Conservation (phyloP, 2,888 invertebrate species). For the Mesorhabditis sp. region DNA sequence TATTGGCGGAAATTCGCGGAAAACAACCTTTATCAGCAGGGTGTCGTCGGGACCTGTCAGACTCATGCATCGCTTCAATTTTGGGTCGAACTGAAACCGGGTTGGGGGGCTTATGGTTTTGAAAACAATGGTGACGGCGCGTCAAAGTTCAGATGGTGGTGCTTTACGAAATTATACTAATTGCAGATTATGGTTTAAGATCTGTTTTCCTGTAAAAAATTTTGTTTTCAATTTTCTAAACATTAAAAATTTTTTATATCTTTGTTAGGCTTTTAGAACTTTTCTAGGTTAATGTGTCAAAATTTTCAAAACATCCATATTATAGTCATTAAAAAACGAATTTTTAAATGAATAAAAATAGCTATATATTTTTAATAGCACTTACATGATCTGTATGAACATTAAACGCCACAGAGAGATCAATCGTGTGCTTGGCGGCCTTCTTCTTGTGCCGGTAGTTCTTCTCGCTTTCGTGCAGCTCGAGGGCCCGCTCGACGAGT, state of each 20-base stretch:
- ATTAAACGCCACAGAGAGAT: conserved; percentile 43
- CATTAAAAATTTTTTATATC: no score
- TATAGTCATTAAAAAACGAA: no score
- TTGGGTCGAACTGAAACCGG: conserved; percentile 28
- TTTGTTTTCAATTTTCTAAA: no score
- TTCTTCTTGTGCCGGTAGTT: conserved; percentile 27
- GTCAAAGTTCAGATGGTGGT: no score
- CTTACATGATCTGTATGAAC: conserved; percentile 35
- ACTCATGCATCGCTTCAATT: conserved; percentile 37
- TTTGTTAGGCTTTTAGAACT: no score
- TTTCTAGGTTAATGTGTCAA: no score
- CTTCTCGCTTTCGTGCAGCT: conserved; percentile 49
- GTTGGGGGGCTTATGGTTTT: no score
- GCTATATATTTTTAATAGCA: background rate
- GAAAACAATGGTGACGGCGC: no score
- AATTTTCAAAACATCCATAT: no score
- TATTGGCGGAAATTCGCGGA: background rate
- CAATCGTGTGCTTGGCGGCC: conserved; percentile 35
- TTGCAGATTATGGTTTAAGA: no score
- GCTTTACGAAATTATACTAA: no score
- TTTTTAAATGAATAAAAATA: background rate
- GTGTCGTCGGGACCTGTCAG: conserved; percentile 45
- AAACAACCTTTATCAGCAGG: background rate
- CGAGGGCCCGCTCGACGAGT: conserved; percentile 37
- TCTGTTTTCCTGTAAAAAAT: no score